These are phyloP conservation scores for Nanger granti DNA, from an alignment of 2,113 vertebrate genomes.

Conservation along the genomic window DNA sequence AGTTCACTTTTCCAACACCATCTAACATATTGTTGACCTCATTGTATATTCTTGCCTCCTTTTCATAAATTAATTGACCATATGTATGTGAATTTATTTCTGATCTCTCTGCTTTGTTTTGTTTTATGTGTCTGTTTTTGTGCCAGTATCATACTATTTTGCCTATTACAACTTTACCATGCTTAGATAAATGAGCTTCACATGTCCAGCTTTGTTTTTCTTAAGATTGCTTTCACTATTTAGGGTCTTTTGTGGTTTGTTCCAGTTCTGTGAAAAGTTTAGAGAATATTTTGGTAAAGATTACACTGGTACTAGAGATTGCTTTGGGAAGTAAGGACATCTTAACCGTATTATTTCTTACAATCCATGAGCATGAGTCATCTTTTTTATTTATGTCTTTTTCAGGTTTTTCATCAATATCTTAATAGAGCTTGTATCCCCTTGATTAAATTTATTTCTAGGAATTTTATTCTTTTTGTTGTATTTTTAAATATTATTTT, in stretches of 20 bases:
- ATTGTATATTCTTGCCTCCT: background rate
- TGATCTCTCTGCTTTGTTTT: background rate
- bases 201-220: background rate
- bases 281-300: background rate
- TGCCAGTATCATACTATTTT: background rate
- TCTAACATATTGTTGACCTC: background rate
- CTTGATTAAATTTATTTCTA: background rate
- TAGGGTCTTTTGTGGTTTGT: background rate
- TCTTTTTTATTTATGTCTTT: background rate
- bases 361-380: background rate
- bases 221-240: background rate
- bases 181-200: background rate
- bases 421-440: background rate
- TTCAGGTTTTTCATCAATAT: background rate
- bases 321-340: background rate
- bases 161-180: background rate
- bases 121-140: background rate
- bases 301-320: background rate
- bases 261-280: background rate
- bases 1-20: background rate
- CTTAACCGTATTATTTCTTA: background rate
- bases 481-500: background rate
- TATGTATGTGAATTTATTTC: background rate
- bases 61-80: background rate
- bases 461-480: background rate